Conservation (phyloP, 2,888 invertebrate species). For the Synanthedon myopaeformis region DNA sequence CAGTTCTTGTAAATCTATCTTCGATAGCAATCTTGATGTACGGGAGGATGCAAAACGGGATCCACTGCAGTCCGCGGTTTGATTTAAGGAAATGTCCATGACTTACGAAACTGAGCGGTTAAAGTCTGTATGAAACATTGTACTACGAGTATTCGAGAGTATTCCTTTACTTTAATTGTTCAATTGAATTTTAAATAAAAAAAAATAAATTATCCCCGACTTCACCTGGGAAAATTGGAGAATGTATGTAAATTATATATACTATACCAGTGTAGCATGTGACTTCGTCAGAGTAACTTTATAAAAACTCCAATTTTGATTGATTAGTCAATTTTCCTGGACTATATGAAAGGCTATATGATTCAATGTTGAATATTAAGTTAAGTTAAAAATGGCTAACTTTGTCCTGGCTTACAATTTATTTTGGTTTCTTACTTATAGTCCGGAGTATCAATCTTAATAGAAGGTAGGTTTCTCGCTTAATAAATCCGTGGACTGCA, state of each 20-base stretch:
- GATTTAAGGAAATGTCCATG: slow-evolving; percentile 55
- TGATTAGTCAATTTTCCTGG: no score
- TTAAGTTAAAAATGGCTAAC: no score
- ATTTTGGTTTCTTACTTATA: no score
- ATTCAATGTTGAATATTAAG: no score
- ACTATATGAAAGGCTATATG: no score
- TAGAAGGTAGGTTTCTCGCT: slow-evolving; percentile 29
- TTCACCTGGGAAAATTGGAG: no score
- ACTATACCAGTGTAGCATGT: no score
- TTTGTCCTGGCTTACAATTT: no score
- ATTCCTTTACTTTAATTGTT: slow-evolving; percentile 53
- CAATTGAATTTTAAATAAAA: slow-evolving; percentile 21
- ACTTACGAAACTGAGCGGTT: slow-evolving; percentile 19
- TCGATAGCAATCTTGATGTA: slow-evolving; percentile 69
- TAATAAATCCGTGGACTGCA: slow-evolving; percentile 47
- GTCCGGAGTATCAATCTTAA: slow-evolving; percentile 28
- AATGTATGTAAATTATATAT: no score
- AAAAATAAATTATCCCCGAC: no score
- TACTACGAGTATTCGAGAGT: slow-evolving; percentile 20
- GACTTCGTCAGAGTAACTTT: no score
- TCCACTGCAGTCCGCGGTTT: slow-evolving; percentile 37
- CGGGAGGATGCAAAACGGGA: slow-evolving; percentile 68
- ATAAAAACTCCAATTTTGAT: no score
- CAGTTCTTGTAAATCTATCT: slow-evolving; percentile 67
- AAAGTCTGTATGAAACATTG: slow-evolving; percentile 17